Evolutionary conservation across 1,140 invertebrate genomes (phyloP).

Genomic region (Halyomorpha halys): DNA sequence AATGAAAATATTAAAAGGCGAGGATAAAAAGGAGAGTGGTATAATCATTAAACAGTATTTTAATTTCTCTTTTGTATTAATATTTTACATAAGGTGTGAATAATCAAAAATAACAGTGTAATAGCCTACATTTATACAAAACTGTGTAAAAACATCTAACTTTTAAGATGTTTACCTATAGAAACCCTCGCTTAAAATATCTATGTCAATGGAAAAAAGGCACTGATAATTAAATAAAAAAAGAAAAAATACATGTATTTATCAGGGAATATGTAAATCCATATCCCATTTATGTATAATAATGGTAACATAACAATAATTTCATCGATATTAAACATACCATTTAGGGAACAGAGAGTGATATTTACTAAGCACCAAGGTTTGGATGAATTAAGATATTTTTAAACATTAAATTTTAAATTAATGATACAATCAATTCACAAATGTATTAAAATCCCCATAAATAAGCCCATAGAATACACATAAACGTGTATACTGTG

Average conservation of each 20-base stretch:
- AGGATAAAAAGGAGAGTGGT: too few species aligned
- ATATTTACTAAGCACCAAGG: too few species aligned
- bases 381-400: too few species aligned
- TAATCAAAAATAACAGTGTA: slow-evolving; percentile 18
- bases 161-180: slow-evolving; percentile 15
- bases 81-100: slow-evolving; percentile 17
- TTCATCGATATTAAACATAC: too few species aligned
- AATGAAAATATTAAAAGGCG: too few species aligned
- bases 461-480: too few species aligned
- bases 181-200: slow-evolving; percentile 1
- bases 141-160: slow-evolving; percentile 12
- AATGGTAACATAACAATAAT: neutral
- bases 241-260: neutral
- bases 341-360: too few species aligned
- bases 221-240: slow-evolving; percentile 2
- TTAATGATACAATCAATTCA: too few species aligned
- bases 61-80: neutral
- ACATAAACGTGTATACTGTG: too few species aligned
- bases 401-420: too few species aligned
- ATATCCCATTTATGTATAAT: neutral
- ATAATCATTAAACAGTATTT: too few species aligned
- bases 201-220: slow-evolving; percentile 10
- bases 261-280: neutral
- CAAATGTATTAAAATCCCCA: too few species aligned
- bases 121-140: neutral